phyloP scores from a whole-genome alignment of 2,113 vertebrate species.

The Motacilla alba region DNA sequence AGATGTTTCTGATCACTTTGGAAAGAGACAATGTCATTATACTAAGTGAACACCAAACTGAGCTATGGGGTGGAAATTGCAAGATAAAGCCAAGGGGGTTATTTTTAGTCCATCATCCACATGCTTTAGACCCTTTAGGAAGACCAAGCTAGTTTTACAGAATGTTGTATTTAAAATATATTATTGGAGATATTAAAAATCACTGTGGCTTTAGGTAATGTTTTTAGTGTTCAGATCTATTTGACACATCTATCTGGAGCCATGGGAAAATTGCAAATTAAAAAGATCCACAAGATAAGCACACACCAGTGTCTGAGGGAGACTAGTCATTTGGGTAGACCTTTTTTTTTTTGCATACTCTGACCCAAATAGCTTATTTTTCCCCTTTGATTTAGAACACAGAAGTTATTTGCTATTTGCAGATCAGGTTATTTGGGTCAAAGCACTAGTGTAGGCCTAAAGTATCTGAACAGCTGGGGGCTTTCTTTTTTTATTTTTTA shows the following conservation, averaged over 20 bases:
- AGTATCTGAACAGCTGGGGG: background rate
- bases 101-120: background rate
- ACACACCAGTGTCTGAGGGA: conserved; percentile 49
- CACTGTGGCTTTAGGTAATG: conserved; percentile 43
- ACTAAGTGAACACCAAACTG: background rate
- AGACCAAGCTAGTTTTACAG: background rate
- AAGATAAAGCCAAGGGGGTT: background rate
- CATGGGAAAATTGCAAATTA: conserved; percentile 65
- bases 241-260: conserved; percentile 61
- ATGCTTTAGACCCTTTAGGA: background rate
- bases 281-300: conserved; percentile 47
- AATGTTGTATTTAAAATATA: background rate
- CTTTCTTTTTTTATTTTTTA: no score
- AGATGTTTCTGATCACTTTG: conserved; percentile 38
- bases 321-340: conserved; percentile 45
- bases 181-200: conserved; percentile 32
- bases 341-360: background rate
- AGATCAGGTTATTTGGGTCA: conserved; percentile 67
- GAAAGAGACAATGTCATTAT: conserved; percentile 32
- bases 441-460: conserved; percentile 13
- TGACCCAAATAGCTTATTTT: conserved; percentile 69
- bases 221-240: conserved; percentile 50
- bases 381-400: conserved; percentile 52
- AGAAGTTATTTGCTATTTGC: conserved; percentile 64
- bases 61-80: background rate